These are phyloP conservation scores for Taurulus bubalis DNA, from an alignment of 2,113 vertebrate genomes.

Conservation along the genomic window DNA sequence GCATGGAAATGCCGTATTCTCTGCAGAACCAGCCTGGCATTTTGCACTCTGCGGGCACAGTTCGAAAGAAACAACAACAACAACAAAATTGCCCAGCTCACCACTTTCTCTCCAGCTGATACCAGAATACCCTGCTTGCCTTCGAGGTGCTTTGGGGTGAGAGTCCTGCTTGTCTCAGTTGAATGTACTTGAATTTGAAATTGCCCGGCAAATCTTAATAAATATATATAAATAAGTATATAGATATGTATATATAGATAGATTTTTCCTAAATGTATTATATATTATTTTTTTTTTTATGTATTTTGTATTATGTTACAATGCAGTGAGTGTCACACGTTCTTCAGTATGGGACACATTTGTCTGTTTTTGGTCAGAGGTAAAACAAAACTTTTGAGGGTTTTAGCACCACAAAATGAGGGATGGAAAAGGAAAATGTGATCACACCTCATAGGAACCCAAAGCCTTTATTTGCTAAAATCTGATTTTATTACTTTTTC, in stretches of 20 bases:
- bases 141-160: slow-evolving; percentile 20
- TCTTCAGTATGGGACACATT: not conserved
- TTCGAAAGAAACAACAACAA: slow-evolving; percentile 3
- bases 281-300: not conserved
- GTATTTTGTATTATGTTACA: not conserved
- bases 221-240: no score
- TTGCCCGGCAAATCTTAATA: slow-evolving; percentile 12
- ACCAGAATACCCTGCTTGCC: slow-evolving; percentile 55
- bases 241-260: no score
- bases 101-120: slow-evolving; percentile 16
- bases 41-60: slow-evolving; percentile 30
- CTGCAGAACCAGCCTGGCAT: slow-evolving; percentile 27
- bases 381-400: not conserved
- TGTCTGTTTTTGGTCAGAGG: not conserved
- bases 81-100: slow-evolving; percentile 14
- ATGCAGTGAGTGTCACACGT: not conserved
- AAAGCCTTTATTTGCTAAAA: not conserved
- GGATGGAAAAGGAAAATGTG: slow-evolving; percentile 1
- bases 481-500: slow-evolving; percentile 6
- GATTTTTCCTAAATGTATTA: not conserved
- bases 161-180: slow-evolving; percentile 20
- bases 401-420: slow-evolving; percentile 20
- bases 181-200: slow-evolving; percentile 8
- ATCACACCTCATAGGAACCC: slow-evolving; percentile 1
- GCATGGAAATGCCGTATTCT: slow-evolving; percentile 16